Conservation (phyloP, 2,888 invertebrate species). For the Amphipyra tragopoginis region DNA sequence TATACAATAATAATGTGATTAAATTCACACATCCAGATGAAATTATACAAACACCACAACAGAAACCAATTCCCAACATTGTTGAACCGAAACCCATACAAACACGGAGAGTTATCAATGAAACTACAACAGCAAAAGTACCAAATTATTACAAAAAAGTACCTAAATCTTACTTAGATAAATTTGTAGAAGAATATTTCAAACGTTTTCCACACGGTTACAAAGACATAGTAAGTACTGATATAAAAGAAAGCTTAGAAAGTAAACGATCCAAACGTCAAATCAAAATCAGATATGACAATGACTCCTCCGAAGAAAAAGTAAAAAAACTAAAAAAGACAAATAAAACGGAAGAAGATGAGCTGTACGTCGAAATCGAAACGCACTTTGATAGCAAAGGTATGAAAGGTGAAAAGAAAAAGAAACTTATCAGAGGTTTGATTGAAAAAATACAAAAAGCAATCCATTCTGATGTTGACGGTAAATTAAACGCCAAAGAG, state of each 20-base stretch:
- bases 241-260: slow-evolving; percentile 31
- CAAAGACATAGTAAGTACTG: slow-evolving; percentile 31
- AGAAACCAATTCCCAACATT: slow-evolving; percentile 4
- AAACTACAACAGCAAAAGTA: slow-evolving; percentile 17
- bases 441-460: slow-evolving; percentile 83
- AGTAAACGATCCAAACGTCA: slow-evolving; percentile 75
- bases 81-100: slow-evolving; percentile 11
- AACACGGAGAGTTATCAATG: neutral
- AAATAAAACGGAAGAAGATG: slow-evolving; percentile 73
- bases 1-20: slow-evolving; percentile 76
- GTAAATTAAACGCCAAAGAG: neutral
- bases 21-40: slow-evolving; percentile 59
- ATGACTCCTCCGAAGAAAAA: slow-evolving; percentile 34
- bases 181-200: slow-evolving; percentile 67
- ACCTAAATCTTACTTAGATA: slow-evolving; percentile 61
- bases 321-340: slow-evolving; percentile 47
- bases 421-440: slow-evolving; percentile 75
- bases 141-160: slow-evolving; percentile 23
- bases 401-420: slow-evolving; percentile 78
- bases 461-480: slow-evolving; percentile 68
- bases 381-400: slow-evolving; percentile 83
- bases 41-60: slow-evolving; percentile 1
- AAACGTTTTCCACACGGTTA: slow-evolving; percentile 52
- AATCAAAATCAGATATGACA: slow-evolving; percentile 70
- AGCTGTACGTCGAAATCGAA: slow-evolving; percentile 84